Evolutionary conservation across 2,113 vertebrate species (phyloP).

Genomic region (Channa argus): DNA sequence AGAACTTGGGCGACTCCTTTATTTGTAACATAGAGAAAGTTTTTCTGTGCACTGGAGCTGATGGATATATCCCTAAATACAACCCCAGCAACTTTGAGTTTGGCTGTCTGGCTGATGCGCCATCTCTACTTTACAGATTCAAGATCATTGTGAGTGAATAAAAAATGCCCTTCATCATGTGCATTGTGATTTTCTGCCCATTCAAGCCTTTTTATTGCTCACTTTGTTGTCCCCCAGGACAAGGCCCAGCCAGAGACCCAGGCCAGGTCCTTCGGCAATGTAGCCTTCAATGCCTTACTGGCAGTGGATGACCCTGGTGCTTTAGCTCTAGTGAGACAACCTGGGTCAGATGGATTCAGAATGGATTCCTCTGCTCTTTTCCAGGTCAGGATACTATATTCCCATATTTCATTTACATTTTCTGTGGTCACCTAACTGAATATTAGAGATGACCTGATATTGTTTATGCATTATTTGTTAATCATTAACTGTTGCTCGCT

Average conservation of each 20-base stretch:
- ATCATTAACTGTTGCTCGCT: slow-evolving; percentile 3
- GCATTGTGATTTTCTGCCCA: not conserved
- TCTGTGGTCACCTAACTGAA: not conserved
- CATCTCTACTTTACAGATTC: slow-evolving; percentile 92
- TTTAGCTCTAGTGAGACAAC: slow-evolving; percentile 88
- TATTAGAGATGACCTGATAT: not conserved
- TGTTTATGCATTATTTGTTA: not conserved
- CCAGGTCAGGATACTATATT: slow-evolving; percentile 79
- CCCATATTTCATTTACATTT: not conserved
- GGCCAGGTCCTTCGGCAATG: slow-evolving; percentile 86
- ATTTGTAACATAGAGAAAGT: slow-evolving; percentile 96
- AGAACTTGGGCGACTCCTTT: slow-evolving; percentile 94
- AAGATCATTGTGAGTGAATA: slow-evolving; percentile 92
- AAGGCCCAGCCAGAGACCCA: slow-evolving; percentile 96
- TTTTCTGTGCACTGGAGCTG: slow-evolving; percentile 94
- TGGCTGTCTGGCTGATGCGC: slow-evolving; percentile 93
- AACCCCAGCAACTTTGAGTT: slow-evolving; percentile 90
- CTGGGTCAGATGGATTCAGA: slow-evolving; percentile 96
- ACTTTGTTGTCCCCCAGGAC: slow-evolving; percentile 80
- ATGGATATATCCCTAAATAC: slow-evolving; percentile 97
- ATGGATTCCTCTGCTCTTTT: slow-evolving; percentile 92
- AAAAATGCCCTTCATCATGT: fast-evolving
- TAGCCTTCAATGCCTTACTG: slow-evolving; percentile 90
- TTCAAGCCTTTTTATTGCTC: not conserved
- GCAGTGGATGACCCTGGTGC: slow-evolving; percentile 91